A percentile compares a stretch with the other conserved stretches of the same genome.
phyloP scores from a whole-genome alignment of 2,888 invertebrate species.

The Tipula confusa region DNA sequence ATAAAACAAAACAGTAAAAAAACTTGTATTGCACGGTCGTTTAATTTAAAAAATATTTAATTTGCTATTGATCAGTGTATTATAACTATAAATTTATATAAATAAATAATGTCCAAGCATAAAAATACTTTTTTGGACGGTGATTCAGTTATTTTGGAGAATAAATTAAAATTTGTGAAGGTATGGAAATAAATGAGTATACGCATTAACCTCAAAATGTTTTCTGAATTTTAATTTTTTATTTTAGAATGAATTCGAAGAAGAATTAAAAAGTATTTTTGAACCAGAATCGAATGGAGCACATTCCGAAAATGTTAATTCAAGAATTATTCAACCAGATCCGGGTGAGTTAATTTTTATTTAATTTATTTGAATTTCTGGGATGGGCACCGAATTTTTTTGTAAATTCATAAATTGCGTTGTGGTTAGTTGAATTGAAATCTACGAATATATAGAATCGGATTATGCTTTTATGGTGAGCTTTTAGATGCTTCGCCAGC shows the following conservation, averaged over 20 bases:
- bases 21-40: too few species aligned
- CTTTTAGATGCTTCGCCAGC: too few species aligned
- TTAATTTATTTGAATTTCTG: background rate
- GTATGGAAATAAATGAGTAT: constrained; percentile 41
- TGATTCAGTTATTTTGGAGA: constrained; percentile 58
- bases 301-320: constrained; percentile 49
- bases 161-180: constrained; percentile 51
- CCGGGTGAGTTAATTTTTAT: constrained; percentile 56
- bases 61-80: background rate
- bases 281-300: constrained; percentile 34
- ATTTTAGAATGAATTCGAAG: constrained; percentile 55
- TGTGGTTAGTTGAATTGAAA: background rate
- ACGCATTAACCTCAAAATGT: background rate
- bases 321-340: constrained; percentile 61
- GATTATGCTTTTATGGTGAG: background rate
- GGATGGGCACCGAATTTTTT: background rate
- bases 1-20: background rate
- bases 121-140: constrained; percentile 56
- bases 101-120: constrained; percentile 51
- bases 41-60: background rate
- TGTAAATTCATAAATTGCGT: background rate
- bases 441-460: background rate
- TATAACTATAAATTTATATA: constrained; percentile 35
- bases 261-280: constrained; percentile 58
- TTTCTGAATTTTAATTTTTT: constrained; percentile 32